These are phyloP conservation scores for Malurus cyaneus DNA, from an alignment of 2,113 vertebrate species.

Conservation along the genomic window DNA sequence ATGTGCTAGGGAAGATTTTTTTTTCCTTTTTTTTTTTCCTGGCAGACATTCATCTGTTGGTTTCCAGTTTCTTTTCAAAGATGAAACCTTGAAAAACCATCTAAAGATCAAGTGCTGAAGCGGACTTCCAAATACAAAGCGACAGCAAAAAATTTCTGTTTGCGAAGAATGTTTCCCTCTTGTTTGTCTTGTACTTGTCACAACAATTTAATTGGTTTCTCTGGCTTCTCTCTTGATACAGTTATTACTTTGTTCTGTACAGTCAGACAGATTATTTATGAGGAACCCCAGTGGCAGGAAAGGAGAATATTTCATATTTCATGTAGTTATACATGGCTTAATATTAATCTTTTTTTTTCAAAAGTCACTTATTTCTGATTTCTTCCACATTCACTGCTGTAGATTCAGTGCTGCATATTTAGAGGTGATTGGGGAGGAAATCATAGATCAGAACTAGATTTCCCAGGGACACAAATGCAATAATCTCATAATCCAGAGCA, in stretches of 20 bases:
- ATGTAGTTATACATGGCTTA: background rate
- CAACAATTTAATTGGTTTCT: constrained; percentile 8
- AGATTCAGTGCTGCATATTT: background rate
- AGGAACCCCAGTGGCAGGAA: background rate
- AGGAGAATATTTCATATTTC: constrained; percentile 7
- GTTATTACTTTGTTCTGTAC: background rate
- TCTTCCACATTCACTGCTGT: background rate
- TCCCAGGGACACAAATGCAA: background rate
- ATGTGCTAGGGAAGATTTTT: background rate
- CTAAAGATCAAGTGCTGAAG: background rate
- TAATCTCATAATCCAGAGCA: background rate
- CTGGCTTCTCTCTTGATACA: background rate
- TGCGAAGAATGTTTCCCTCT: background rate
- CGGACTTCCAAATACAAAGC: background rate
- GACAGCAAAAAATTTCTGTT: background rate
- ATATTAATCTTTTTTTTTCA: background rate
- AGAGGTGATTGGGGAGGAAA: background rate
- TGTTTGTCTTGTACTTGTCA: background rate
- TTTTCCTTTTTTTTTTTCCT: background rate
- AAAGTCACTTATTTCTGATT: constrained; percentile 6
- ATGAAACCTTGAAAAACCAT: background rate
- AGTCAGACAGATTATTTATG: background rate
- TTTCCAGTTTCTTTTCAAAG: background rate
- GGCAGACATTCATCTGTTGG: background rate
- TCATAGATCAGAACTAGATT: background rate